phyloP scores from a whole-genome alignment of 1,140 invertebrate genomes.

The Listronotus oregonensis region DNA sequence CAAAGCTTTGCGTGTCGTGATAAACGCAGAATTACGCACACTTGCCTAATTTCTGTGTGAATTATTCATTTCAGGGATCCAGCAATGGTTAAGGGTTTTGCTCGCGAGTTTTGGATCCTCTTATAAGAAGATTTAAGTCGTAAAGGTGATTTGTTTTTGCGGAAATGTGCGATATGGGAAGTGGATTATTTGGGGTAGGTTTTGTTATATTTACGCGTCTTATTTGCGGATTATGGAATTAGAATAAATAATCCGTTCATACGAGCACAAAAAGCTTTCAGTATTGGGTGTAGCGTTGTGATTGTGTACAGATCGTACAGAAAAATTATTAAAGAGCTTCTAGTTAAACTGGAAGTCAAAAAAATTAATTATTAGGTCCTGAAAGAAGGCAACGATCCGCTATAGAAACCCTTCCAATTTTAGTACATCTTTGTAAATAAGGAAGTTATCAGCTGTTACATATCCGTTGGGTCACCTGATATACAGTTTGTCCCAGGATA shows the following conservation, averaged over 20 bases:
- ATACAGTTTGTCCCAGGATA: too few relatives aligned
- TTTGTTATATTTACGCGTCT: not conserved
- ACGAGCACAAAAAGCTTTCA: too few relatives aligned
- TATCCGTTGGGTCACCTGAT: too few relatives aligned
- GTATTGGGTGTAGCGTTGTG: too few relatives aligned
- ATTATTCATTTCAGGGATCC: constrained; percentile 38
- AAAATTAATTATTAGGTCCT: too few relatives aligned
- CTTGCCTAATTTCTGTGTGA: constrained; percentile 38
- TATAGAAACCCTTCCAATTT: too few relatives aligned
- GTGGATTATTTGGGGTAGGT: constrained; percentile 11
- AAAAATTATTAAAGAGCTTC: too few relatives aligned
- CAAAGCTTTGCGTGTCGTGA: constrained; percentile 41
- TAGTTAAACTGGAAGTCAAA: too few relatives aligned
- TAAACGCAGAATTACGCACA: constrained; percentile 41
- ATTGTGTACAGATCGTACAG: too few relatives aligned
- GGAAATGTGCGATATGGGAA: constrained; percentile 16
- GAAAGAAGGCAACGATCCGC: too few relatives aligned
- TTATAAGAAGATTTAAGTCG: constrained; percentile 33
- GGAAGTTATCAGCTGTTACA: too few relatives aligned
- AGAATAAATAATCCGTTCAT: not conserved
- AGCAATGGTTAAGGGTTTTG: constrained; percentile 4
- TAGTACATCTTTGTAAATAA: too few relatives aligned
- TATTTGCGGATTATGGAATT: constrained; percentile 3
- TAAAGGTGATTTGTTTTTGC: constrained; percentile 36
- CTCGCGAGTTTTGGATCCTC: constrained; percentile 13